These are phyloP conservation scores for Phyllostomus hastatus DNA, from an alignment of 2,113 vertebrate genomes.

Conservation along the genomic window DNA sequence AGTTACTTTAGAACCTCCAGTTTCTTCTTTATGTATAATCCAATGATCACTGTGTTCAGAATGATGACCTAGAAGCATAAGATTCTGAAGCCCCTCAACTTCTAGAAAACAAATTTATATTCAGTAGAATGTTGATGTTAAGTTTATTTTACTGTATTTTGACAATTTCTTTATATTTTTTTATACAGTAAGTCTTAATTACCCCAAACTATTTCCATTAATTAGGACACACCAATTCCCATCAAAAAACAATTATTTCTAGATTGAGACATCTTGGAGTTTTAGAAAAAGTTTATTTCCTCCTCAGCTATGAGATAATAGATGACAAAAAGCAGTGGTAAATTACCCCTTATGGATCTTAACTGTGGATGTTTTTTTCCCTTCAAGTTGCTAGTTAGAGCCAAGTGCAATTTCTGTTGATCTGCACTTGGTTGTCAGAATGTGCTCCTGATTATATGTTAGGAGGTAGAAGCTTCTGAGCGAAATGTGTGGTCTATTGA, in stretches of 20 bases:
- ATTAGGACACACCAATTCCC: background rate
- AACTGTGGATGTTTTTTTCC: background rate
- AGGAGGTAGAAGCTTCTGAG: slow-evolving; percentile 39
- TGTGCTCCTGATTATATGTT: background rate
- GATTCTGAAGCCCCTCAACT: background rate
- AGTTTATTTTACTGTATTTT: slow-evolving; percentile 10
- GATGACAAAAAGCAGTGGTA: background rate
- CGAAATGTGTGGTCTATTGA: slow-evolving; percentile 55
- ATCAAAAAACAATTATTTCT: background rate
- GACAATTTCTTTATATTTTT: background rate
- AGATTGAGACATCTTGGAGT: background rate
- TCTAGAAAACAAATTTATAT: background rate
- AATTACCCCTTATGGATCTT: background rate
- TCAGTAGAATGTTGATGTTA: background rate
- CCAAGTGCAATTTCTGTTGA: slow-evolving; percentile 36
- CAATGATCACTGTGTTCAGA: background rate
- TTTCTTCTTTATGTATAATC: background rate
- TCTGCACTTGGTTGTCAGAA: slow-evolving; percentile 36
- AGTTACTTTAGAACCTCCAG: background rate
- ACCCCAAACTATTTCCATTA: slow-evolving; percentile 9
- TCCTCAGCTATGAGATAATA: background rate
- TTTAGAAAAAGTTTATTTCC: background rate
- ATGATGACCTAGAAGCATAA: background rate
- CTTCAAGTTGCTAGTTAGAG: slow-evolving; percentile 61
- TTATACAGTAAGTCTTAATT: background rate